Base-by-base conservation (phyloP, 2,797 vertebrate species). In the Alca torda region DNA sequence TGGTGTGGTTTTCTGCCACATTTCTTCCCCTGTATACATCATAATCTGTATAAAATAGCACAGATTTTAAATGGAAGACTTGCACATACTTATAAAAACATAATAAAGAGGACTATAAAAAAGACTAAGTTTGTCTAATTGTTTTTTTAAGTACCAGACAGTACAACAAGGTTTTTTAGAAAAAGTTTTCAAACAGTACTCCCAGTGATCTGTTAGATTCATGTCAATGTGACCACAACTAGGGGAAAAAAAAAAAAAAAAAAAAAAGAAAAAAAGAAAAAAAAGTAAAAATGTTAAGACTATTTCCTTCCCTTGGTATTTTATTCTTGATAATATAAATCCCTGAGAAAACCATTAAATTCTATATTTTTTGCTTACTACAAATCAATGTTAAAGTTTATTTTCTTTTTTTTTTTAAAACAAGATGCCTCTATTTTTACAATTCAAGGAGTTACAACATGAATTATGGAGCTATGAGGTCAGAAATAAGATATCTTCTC, bases 321-420 rank as follows among this genome's bases (percentile, higher is more conserved):
- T 93, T 24, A 33, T 82, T 91, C 6, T 89, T 89, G 33, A 48
- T 70, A 69, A 33, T 67, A 91, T 53, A 88, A 82, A 95, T 81
- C 51, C 45, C 64, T 77, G 51, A 81, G 53, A 93, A 93, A 23
- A 48, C 5, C 4, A 92, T 41, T 89, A 48, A 64, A 41, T 92
- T 79, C 45, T 73, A 8, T 91, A 69, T 82, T 87, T 83, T 84
- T 75, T 85, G 48, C 92, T 84, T 91, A 73, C 26, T 57, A 46
- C n/a, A 69, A 76, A 96, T 95, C 63, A 94, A 33, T 94, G 9
- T 84, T 97, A 39, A 61, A 80, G 39, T 54, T 91, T 19, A 78
- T 87, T 96, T 95, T 59, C 35, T 60, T 59, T 59, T 72, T 84
- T 89, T 33, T 72, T 37, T 53, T 91, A 51, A 81, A 89, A 14